phyloP scores from a whole-genome alignment of 2,113 vertebrate species.

The Anarrhichthys ocellatus region DNA sequence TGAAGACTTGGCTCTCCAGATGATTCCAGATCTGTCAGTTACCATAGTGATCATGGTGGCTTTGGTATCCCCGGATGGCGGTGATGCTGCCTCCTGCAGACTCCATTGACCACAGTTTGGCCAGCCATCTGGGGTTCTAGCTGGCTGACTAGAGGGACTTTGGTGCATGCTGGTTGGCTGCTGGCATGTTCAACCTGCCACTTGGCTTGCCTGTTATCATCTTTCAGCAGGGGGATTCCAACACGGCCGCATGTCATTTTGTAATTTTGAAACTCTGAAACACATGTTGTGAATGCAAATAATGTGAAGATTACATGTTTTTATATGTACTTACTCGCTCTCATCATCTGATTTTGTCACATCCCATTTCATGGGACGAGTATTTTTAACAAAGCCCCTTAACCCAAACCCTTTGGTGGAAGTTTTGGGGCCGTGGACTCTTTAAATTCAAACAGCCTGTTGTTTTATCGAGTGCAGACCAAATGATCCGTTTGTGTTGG shows the following conservation, averaged over 20 bases:
- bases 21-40: constrained; percentile 64
- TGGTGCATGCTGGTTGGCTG: constrained; percentile 57
- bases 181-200: constrained; percentile 61
- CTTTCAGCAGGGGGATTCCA: constrained; percentile 54
- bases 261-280: constrained; percentile 23
- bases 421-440: not conserved
- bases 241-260: constrained; percentile 48
- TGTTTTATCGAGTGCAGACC: not conserved
- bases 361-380: not conserved
- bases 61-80: constrained; percentile 66
- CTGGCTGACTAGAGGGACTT: constrained; percentile 46
- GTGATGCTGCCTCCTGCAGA: constrained; percentile 58
- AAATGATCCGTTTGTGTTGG: not conserved
- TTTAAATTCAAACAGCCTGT: not conserved
- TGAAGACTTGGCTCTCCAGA: constrained; percentile 60
- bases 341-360: not conserved
- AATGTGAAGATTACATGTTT: constrained; percentile 18
- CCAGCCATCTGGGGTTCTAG: constrained; percentile 59
- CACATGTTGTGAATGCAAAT: constrained; percentile 6
- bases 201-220: constrained; percentile 55
- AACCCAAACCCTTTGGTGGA: not conserved
- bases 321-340: not conserved
- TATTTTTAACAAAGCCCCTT: not conserved
- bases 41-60: constrained; percentile 58
- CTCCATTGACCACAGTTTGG: constrained; percentile 67